Evolutionary conservation across 2,888 invertebrate species (phyloP), one percentile per base, ranked within the genome.

Genomic region (Caenorhabditis sp.): DNA sequence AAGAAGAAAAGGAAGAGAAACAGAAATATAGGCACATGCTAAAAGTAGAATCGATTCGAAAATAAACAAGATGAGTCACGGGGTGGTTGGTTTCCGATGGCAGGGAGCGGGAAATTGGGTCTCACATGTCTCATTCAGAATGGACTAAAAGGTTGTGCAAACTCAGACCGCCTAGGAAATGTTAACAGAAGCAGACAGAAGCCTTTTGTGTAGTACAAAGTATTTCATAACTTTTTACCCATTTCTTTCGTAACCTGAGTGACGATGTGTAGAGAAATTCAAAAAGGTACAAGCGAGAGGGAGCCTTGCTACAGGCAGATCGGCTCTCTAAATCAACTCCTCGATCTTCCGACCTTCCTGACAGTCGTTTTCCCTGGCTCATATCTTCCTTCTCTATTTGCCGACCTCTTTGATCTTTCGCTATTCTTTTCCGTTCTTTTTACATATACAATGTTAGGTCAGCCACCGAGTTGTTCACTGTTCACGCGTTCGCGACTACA

Each of bases 51-150:
- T 53, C 53, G 53, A 53, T 53, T 53, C 37, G 39, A 63, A 63
- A 63, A 63, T 63, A 63, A 63, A 63, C 63, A 63, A 53, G 30
- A 43, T 63, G 63, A 63, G 37, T 63, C 63, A 63, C 46, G 45
- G 27, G 37, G 15, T 39, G 24, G 27, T 9, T 13, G 22, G 26
- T 48, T 27, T 48, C 48, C 15, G 48, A 30, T 48, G 30, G 48
- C 48, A 48, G n/a, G 17, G 58, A 45, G 20, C 22, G 15, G 26
- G 50, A 39, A 22, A 32, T 27, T 13, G 41, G 37, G 30, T 39
- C 22, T 9, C 13, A 39, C 7, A 1, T 13, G 6, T 27, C 24
- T 41, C 22, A 7, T 13, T 24, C n/a, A n/a, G 3, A n/a, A 8
- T 13, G n/a, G 11, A 32, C n/a, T n/a, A 37, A 52, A 41, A 62